Conservation (phyloP, 2,113 vertebrate genomes). For the Syngnathoides biaculeatus region DNA sequence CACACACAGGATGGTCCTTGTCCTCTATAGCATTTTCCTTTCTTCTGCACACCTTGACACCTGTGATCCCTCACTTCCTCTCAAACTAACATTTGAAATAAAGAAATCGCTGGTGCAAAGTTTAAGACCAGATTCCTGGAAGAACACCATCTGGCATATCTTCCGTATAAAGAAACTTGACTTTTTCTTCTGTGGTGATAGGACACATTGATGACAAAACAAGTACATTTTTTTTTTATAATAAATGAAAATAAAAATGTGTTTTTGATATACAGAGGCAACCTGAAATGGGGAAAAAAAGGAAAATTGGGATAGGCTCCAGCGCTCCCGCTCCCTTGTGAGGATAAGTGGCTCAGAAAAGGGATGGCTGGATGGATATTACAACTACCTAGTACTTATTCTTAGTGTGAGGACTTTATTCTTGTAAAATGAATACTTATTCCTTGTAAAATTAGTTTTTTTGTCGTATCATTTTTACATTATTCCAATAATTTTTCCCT, state of each 20-base stretch:
- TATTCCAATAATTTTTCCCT: too few relatives aligned
- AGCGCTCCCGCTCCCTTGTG: too few relatives aligned
- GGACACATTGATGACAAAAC: not conserved
- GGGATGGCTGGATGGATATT: too few relatives aligned
- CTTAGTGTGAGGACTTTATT: too few relatives aligned
- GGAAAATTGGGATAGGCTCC: too few relatives aligned
- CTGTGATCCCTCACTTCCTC: conserved; percentile 29
- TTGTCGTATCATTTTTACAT: too few relatives aligned
- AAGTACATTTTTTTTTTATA: not conserved
- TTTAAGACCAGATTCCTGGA: conserved; percentile 38
- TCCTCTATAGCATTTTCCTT: conserved; percentile 21
- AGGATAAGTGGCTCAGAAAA: too few relatives aligned
- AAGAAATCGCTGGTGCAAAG: conserved; percentile 42
- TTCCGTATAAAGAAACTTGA: not conserved
- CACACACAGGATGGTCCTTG: conserved; percentile 10
- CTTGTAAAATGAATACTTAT: too few relatives aligned
- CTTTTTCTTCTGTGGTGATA: not conserved
- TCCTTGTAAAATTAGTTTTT: too few relatives aligned
- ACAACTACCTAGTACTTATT: too few relatives aligned
- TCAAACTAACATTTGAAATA: conserved; percentile 39
- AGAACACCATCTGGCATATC: not conserved
- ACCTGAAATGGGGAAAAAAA: not conserved
- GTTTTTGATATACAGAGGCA: not conserved
- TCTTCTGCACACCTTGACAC: conserved; percentile 48
- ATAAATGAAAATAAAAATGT: not conserved